Conservation (phyloP, 2,113 vertebrate species). For the Hypanus sabinus region DNA sequence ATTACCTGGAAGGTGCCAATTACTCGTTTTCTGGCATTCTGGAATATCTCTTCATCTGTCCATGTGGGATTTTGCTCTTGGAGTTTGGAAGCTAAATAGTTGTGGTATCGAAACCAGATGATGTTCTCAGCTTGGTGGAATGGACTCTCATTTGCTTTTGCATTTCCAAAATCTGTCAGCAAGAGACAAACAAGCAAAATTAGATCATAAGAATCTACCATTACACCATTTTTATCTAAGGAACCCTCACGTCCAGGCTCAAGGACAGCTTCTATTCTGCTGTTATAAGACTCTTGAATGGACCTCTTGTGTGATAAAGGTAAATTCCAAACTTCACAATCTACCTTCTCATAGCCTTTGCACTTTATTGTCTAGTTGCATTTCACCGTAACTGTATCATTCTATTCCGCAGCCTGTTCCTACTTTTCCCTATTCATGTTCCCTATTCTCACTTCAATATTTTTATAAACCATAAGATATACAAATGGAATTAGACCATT, state of each 20-base stretch:
- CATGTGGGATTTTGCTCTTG: neutral
- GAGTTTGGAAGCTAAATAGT: neutral
- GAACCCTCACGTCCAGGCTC: no score
- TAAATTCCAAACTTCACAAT: no score
- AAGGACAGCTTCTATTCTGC: no score
- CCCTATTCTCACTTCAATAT: no score
- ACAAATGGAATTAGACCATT: neutral
- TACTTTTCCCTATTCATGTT: no score
- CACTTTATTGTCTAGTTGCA: no score
- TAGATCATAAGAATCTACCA: neutral
- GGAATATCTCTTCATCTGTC: constrained; percentile 14
- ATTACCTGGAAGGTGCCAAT: constrained; percentile 29
- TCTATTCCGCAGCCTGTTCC: no score
- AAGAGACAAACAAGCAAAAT: neutral
- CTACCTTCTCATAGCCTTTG: no score
- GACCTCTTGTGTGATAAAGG: no score
- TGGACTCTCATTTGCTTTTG: constrained; percentile 17
- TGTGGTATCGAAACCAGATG: constrained; percentile 25
- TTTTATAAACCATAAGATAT: neutral
- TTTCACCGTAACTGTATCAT: no score
- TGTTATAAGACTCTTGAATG: no score
- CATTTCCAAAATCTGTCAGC: constrained; percentile 32
- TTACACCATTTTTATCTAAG: no score
- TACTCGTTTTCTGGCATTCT: neutral
- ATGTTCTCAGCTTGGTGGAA: constrained; percentile 5